These are phyloP conservation scores for Dipodomys merriami DNA, from an alignment of 2,113 vertebrate genomes.

Conservation along the genomic window DNA sequence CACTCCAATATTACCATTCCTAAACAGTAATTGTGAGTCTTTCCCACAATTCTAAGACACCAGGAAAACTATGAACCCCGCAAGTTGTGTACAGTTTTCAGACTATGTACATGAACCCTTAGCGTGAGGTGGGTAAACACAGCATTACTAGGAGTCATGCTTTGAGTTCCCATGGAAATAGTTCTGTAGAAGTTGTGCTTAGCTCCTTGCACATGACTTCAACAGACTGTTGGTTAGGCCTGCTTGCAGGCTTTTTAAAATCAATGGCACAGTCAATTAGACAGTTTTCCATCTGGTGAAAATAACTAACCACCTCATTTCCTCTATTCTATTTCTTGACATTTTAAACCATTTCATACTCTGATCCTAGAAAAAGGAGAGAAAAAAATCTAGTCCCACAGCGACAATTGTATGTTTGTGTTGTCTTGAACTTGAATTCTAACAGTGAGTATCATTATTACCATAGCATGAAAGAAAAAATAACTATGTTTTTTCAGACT, in stretches of 20 bases:
- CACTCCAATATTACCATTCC: neutral
- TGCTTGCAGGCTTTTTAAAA: slow-evolving; percentile 45
- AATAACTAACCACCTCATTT: slow-evolving; percentile 68
- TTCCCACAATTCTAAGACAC: slow-evolving; percentile 5
- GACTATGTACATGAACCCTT: neutral
- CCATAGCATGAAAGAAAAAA: neutral
- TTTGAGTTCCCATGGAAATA: slow-evolving; percentile 23
- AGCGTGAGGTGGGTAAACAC: neutral
- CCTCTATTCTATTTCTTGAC: slow-evolving; percentile 40
- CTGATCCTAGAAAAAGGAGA: neutral
- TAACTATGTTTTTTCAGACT: neutral
- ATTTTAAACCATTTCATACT: slow-evolving; percentile 13
- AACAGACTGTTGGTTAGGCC: neutral
- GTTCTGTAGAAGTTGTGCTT: neutral
- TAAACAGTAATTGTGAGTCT: neutral
- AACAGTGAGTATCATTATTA: neutral
- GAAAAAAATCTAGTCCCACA: neutral
- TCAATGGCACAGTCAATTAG: slow-evolving; percentile 70
- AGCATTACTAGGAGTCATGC: neutral
- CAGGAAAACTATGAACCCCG: neutral
- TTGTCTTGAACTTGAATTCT: slow-evolving; percentile 3
- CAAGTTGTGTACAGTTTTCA: neutral
- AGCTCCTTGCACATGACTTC: neutral
- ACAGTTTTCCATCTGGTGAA: slow-evolving; percentile 59
- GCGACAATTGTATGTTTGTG: neutral